Evolutionary conservation across 23 tunicate genomes (phyloP), one percentile per base, ranked within the genome.

Genomic region (Halocynthia roretzi): DNA sequence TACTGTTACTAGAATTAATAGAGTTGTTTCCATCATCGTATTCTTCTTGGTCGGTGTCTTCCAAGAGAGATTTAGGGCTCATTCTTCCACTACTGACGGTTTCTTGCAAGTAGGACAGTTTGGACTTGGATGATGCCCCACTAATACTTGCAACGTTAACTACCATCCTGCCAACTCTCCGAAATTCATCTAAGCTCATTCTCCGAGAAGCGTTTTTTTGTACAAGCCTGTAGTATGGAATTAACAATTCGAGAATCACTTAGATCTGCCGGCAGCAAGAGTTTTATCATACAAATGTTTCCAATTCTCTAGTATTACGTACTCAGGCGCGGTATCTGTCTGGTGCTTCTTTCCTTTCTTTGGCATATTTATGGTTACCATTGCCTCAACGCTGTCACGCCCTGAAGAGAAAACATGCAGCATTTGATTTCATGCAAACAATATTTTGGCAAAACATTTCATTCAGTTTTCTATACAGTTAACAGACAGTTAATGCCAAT

Each of bases 321-420:
- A 71, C n/a, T 71, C 53, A 51, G 54, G 76, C 22, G 11, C 7
- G 4, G 49, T 61, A 50, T 58, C 15, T 58, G 22, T 53, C 14
- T 68, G 66, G 52, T 65, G 61, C 2, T 21, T 50, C 10, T 65
- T 52, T 66, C 73, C 67, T 51, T 19, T 66, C 71, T 8, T 68
- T 80, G 53, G 21, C 50, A 56, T 81, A 61, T 71, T 50, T 80
- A 65, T 57, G 56, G 75, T 49, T 5, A 70, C n/a, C 22, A 88
- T 52, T 48, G 86, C 88, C 61, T 83, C 88, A 9, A 84, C 88
- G 71, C 96, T 89, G 61, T 89, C 96, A 60, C 96, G 71, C 19
- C 70, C 70, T 65, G 15, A 14, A 14, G 15, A 58, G 5, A 15
- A 4, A n/a, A 58, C 2, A 14, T 15, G 17, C 17, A 14, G n/a